A percentile compares a stretch with the other conserved stretches of the same genome.
These are phyloP conservation scores for Dicyema japonicum DNA, from an alignment of 1,140 invertebrate species.

Conservation along the genomic window DNA sequence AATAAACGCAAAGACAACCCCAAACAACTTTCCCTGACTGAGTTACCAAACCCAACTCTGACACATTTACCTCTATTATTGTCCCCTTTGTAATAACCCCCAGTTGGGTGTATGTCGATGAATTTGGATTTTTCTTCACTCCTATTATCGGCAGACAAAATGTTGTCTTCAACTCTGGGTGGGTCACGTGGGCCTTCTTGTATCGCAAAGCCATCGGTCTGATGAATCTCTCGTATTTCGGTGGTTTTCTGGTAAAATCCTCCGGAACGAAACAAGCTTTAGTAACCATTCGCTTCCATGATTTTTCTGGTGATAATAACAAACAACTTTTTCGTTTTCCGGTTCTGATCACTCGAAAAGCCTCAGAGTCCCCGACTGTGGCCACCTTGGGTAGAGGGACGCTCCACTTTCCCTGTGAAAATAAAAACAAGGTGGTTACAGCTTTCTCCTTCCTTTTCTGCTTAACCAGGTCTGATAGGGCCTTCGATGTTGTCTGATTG, in stretches of 20 bases:
- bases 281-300: constrained; percentile 96
- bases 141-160: constrained; percentile 88
- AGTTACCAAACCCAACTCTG: constrained; percentile 84
- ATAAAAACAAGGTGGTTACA: constrained; percentile 10
- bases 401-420: constrained; percentile 65
- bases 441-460: constrained; percentile 98
- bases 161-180: constrained; percentile 94
- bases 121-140: constrained; percentile 94
- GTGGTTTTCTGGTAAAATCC: constrained; percentile 85
- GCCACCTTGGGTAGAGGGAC: constrained; percentile 90
- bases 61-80: constrained; percentile 44
- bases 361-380: constrained; percentile 81
- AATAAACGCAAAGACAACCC: constrained; percentile 25
- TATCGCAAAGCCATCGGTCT: constrained; percentile 43
- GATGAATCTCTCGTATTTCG: constrained; percentile 95
- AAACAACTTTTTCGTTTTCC: constrained; percentile 49
- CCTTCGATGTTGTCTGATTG: constrained; percentile 59
- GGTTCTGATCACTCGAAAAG: constrained; percentile 65
- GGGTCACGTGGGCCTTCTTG: constrained; percentile 70
- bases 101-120: constrained; percentile 67
- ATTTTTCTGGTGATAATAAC: constrained; percentile 28
- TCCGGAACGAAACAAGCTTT: constrained; percentile 75
- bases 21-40: constrained; percentile 95
- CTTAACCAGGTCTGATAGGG: constrained; percentile 94
- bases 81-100: constrained; percentile 75